phyloP scores from a whole-genome alignment of 1,140 invertebrate species.

The Pseudomyrmex dendroicus region DNA sequence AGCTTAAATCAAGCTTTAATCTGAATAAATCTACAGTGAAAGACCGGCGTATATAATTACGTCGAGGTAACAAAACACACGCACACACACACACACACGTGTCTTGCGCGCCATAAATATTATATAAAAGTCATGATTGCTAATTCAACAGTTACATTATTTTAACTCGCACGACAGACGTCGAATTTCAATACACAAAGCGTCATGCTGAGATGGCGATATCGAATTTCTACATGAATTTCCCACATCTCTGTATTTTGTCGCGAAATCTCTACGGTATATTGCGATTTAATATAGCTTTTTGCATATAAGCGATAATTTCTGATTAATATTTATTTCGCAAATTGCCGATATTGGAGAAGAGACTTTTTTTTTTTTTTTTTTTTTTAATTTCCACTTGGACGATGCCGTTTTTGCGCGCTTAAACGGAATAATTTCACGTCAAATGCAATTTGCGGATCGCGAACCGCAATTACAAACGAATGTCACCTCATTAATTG shows the following conservation, averaged over 20 bases:
- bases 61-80: neutral
- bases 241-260: too few species aligned
- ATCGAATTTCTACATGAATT: too few species aligned
- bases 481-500: slow-evolving; percentile 47
- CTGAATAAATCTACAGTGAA: slow-evolving; percentile 19
- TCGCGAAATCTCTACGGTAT: too few species aligned
- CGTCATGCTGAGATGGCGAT: too few species aligned
- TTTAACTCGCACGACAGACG: too few species aligned
- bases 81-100: neutral
- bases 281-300: too few species aligned
- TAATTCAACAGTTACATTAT: too few species aligned
- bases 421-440: slow-evolving; percentile 25
- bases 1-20: neutral
- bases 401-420: slow-evolving; percentile 3
- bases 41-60: neutral
- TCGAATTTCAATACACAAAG: too few species aligned
- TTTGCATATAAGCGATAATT: neutral
- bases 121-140: too few species aligned
- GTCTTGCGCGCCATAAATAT: neutral
- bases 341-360: neutral
- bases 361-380: neutral
- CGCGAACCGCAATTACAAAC: slow-evolving; percentile 10
- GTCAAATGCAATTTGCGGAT: slow-evolving; percentile 31
- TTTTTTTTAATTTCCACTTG: neutral
- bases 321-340: slow-evolving; percentile 4